Percentiles rank a stretch among this genome's conserved stretches.
Evolutionary conservation across 1,140 invertebrate genomes (phyloP).

Genomic region (Formica exsecta): DNA sequence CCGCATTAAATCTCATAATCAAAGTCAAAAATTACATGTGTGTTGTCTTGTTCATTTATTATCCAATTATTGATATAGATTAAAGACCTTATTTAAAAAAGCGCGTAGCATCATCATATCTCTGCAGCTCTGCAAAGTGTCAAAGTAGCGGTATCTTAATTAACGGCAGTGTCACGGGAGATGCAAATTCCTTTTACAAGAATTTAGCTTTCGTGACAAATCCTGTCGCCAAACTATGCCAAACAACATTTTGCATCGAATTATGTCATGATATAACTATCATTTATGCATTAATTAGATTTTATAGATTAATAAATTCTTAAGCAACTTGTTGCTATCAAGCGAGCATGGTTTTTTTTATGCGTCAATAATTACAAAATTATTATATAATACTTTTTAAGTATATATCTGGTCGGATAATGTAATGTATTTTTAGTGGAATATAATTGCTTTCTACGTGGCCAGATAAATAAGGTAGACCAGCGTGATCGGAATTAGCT

Average conservation of each 20-base stretch:
- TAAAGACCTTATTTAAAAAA: not conserved
- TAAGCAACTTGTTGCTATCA: slow-evolving; percentile 46
- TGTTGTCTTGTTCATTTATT: not conserved
- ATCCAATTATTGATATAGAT: not conserved
- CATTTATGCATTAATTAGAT: slow-evolving; percentile 45
- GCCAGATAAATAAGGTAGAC: not conserved
- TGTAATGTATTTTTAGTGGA: slow-evolving; percentile 12
- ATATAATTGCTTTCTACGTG: slow-evolving; percentile 1
- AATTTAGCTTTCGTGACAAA: slow-evolving; percentile 39
- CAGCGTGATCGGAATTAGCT: not conserved
- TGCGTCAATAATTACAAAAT: slow-evolving; percentile 7
- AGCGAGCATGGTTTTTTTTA: not conserved
- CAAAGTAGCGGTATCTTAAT: slow-evolving; percentile 37
- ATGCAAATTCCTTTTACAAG: slow-evolving; percentile 53
- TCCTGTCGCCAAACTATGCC: slow-evolving; percentile 34
- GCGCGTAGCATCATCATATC: not conserved
- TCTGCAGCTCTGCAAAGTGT: not conserved
- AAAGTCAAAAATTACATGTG: not conserved
- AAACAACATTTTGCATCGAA: slow-evolving; percentile 21
- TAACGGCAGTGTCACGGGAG: slow-evolving; percentile 16
- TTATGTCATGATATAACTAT: slow-evolving; percentile 27
- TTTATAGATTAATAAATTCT: not conserved
- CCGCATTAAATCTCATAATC: not conserved
- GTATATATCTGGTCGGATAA: not conserved
- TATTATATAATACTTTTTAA: not conserved